Evolutionary conservation across 2,113 vertebrate species (phyloP).

Genomic region (Calonectris borealis): DNA sequence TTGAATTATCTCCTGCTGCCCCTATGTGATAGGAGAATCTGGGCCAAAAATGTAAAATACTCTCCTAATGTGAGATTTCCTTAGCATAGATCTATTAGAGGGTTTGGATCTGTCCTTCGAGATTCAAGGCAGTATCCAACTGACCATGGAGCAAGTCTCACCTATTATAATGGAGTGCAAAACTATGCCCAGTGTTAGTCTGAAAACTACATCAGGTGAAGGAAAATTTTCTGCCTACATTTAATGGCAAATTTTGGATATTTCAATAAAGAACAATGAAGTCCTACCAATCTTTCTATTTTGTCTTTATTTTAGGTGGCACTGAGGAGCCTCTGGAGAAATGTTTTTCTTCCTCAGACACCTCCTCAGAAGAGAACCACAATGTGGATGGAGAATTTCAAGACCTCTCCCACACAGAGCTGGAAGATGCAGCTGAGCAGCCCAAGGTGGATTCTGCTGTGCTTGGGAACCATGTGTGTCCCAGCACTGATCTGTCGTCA

Average conservation of each 20-base stretch:
- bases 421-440: conserved; percentile 46
- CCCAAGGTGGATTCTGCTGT: conserved; percentile 39
- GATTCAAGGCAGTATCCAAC: background rate
- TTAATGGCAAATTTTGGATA: background rate
- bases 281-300: background rate
- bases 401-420: conserved; percentile 35
- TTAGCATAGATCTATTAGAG: background rate
- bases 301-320: conserved; percentile 44
- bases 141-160: background rate
- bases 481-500: conserved; percentile 38
- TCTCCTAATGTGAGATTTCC: background rate
- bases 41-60: background rate
- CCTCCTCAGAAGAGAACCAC: conserved; percentile 63
- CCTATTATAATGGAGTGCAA: background rate
- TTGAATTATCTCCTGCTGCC: background rate
- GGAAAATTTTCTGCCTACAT: background rate
- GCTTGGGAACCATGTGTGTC: conserved; percentile 33
- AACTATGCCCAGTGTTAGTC: background rate
- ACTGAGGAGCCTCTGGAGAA: conserved; percentile 34
- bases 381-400: conserved; percentile 44
- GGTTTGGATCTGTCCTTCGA: background rate
- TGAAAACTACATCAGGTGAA: background rate
- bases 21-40: background rate
- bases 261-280: background rate
- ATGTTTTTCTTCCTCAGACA: conserved; percentile 65